These are phyloP conservation scores for Plagiodera versicolora DNA, from an alignment of 2,888 invertebrate genomes.

Conservation along the genomic window DNA sequence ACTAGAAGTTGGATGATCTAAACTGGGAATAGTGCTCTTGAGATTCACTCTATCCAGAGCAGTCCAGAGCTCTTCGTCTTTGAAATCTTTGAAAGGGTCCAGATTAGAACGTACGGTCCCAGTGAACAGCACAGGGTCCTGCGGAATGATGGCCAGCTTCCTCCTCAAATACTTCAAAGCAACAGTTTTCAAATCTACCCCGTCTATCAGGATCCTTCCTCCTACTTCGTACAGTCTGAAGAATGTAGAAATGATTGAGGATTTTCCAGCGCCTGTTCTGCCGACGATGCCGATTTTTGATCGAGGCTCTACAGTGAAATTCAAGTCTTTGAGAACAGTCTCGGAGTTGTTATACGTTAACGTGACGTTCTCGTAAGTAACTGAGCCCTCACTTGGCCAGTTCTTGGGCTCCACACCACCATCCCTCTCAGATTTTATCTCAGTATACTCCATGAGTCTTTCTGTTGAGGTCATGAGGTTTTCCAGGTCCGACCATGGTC, in stretches of 20 bases:
- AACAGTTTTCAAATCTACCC: conserved; percentile 61
- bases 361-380: conserved; percentile 67
- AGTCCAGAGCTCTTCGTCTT: conserved; percentile 38
- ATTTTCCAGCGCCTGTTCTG: conserved; percentile 76
- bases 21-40: conserved; percentile 58
- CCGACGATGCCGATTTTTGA: conserved; percentile 78
- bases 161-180: conserved; percentile 54
- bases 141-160: conserved; percentile 80
- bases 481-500: conserved; percentile 78
- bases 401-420: conserved; percentile 58
- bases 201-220: conserved; percentile 64
- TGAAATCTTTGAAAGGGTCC: conserved; percentile 35
- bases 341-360: conserved; percentile 74
- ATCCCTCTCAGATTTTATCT: conserved; percentile 51
- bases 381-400: conserved; percentile 72
- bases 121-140: conserved; percentile 83
- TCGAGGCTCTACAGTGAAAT: conserved; percentile 66
- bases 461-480: conserved; percentile 90
- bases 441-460: conserved; percentile 60
- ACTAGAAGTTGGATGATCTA: conserved; percentile 53
- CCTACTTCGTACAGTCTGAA: conserved; percentile 61
- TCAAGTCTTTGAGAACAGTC: conserved; percentile 71
- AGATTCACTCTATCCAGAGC: conserved; percentile 46
- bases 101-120: conserved; percentile 57
- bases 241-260: conserved; percentile 72